Conservation (phyloP, 2,888 invertebrate genomes). For the Drosophila neonasuta region DNA sequence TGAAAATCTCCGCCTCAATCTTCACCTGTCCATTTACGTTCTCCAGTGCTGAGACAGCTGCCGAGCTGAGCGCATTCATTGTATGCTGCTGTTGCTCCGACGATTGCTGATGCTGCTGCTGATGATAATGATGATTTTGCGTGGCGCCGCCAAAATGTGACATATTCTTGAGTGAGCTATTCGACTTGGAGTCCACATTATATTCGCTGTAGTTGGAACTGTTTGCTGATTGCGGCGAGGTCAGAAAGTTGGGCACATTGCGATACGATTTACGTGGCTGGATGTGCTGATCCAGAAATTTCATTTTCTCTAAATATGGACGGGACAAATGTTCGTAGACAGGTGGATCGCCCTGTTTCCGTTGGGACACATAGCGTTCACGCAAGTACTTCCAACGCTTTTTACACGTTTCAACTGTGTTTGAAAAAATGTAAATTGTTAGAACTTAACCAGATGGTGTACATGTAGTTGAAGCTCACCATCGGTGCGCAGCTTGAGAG, state of each 20-base stretch:
- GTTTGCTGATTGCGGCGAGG: slow-evolving; percentile 80
- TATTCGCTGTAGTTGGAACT: slow-evolving; percentile 80
- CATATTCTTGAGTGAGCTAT: slow-evolving; percentile 80
- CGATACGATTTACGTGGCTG: slow-evolving; percentile 82
- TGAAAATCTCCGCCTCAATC: slow-evolving; percentile 80
- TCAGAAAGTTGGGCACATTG: slow-evolving; percentile 80
- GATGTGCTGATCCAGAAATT: slow-evolving; percentile 82
- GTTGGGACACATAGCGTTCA: slow-evolving; percentile 82
- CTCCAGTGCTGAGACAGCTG: slow-evolving; percentile 71
- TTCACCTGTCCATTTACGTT: slow-evolving; percentile 77
- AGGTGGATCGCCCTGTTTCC: slow-evolving; percentile 82
- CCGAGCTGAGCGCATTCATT: slow-evolving; percentile 74
- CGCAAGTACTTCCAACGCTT: slow-evolving; percentile 82
- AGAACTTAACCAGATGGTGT: neutral
- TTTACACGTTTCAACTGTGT: slow-evolving; percentile 81
- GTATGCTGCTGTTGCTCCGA: slow-evolving; percentile 66
- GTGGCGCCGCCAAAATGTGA: slow-evolving; percentile 59
- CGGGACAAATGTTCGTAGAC: slow-evolving; percentile 82
- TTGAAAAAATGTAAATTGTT: neutral
- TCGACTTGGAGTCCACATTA: slow-evolving; percentile 81
- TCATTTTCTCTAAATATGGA: slow-evolving; percentile 82
- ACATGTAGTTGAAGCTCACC: slow-evolving; percentile 66
- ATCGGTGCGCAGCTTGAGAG: slow-evolving; percentile 80
- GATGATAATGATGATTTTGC: slow-evolving; percentile 71
- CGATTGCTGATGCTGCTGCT: slow-evolving; percentile 43